Base-by-base conservation (phyloP, 2,113 vertebrate species). In the Callorhinus ursinus region DNA sequence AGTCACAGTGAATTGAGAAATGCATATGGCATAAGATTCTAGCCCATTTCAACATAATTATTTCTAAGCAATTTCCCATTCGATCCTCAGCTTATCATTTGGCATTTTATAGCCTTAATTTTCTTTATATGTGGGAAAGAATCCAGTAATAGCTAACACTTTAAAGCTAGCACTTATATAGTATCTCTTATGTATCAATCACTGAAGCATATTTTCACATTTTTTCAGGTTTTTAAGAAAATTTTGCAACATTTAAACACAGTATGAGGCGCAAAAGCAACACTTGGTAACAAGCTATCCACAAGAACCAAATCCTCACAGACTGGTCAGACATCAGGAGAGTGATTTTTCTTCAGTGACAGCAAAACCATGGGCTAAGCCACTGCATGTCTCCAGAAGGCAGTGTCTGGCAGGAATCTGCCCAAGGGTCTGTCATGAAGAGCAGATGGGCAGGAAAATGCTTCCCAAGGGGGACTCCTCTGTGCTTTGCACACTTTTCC, bases 191-290 rank as follows among this genome's bases (percentile, higher is more conserved):
- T 1, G n/a, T 36, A 49, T 65, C 16, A 53, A 26, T 53, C 18
- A 71, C 21, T 49, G 24, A 77, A 69, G 61, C 46, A 88, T 1
- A 59, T 92, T 82, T 63, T 71, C 1, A 8, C n/a, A 3, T 65
- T 36, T 92, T 51, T 81, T 88, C 26, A 90, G 49, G 13, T 57
- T 92, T 97, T 67, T 19, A 87, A 79, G 46, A 76, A 49, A 82
- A 67, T 2, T 57, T 76, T 53, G 59, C 39, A 76, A 46, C 49
- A 85, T 7, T 36, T 79, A 51, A 81, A 86, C 11, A 42, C 5
- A 71, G 31, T 42, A 21, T 84, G 28, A 87, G 31, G 19, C 55
- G 49, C 39, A 74, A 74, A 74, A 84, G 33, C n/a, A 82, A 86
- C n/a, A 42, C 36, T 39, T 77, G 71, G 28, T 24, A 53, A 39